Percentiles rank a stretch among this genome's conserved stretches.
phyloP scores from a whole-genome alignment of 2,113 vertebrate species.

The Eidolon helvum region DNA sequence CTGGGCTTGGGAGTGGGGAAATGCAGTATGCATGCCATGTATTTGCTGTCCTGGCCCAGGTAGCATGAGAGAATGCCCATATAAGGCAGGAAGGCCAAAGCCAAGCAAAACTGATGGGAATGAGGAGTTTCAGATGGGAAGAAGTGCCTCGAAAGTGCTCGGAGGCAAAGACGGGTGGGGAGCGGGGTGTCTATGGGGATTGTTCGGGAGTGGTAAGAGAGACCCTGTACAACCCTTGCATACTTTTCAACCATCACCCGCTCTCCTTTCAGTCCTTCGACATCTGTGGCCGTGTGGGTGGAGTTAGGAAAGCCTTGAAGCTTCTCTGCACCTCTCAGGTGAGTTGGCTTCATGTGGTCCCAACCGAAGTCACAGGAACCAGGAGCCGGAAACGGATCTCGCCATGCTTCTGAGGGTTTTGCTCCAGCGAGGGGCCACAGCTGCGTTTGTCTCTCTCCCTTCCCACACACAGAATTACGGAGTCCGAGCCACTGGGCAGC shows the following conservation, averaged over 20 bases:
- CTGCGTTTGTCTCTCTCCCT: neutral
- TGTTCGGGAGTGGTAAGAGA: neutral
- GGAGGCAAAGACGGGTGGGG: neutral
- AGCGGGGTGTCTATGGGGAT: neutral
- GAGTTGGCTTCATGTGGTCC: constrained; percentile 29
- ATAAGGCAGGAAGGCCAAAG: neutral
- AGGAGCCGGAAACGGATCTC: neutral
- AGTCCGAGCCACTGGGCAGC: constrained; percentile 93
- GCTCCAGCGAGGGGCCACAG: neutral
- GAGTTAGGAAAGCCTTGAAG: constrained; percentile 91
- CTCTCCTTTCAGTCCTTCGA: constrained; percentile 92
- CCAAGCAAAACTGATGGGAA: neutral
- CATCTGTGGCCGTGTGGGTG: constrained; percentile 93
- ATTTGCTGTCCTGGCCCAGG: neutral
- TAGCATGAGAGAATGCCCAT: neutral
- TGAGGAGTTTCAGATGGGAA: neutral
- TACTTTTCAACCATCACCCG: neutral
- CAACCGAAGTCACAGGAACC: neutral
- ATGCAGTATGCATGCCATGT: neutral
- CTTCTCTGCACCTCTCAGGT: constrained; percentile 95
- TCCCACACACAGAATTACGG: constrained; percentile 89
- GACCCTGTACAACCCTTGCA: neutral
- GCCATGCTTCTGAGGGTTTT: rapidly evolving
- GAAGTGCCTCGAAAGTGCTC: neutral
- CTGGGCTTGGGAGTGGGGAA: neutral